Conservation (phyloP, 2,888 invertebrate genomes). For the Julus scandinavius region DNA sequence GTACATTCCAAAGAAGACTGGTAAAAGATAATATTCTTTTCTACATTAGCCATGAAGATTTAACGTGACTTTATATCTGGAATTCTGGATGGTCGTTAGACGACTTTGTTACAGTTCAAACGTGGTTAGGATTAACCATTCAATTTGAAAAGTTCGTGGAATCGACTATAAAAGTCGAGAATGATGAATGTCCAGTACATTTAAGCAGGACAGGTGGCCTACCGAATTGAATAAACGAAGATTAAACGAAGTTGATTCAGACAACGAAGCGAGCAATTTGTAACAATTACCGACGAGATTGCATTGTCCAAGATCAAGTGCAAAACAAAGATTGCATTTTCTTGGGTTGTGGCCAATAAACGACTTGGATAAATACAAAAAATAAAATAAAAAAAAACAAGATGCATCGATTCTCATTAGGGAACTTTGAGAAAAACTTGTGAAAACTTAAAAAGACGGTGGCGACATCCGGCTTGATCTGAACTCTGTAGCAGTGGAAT, state of each 20-base stretch:
- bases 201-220: neutral
- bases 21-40: neutral
- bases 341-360: neutral
- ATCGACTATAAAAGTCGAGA: neutral
- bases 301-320: slow-evolving; percentile 2
- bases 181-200: neutral
- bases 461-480: neutral
- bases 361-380: neutral
- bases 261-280: neutral
- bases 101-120: no score
- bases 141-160: neutral
- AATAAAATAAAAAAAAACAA: neutral
- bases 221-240: slow-evolving; percentile 2
- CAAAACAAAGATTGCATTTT: slow-evolving; percentile 5
- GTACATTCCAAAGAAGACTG: neutral
- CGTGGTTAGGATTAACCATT: no score
- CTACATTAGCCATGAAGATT: neutral
- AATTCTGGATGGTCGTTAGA: no score
- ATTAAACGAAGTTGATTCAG: neutral
- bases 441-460: neutral
- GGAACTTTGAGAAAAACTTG: neutral
- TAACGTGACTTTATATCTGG: neutral
- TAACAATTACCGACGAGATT: slow-evolving; percentile 10
- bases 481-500: neutral
- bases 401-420: neutral